These are phyloP conservation scores for Seriola rivoliana DNA, from an alignment of 2,113 vertebrate genomes.

Conservation along the genomic window DNA sequence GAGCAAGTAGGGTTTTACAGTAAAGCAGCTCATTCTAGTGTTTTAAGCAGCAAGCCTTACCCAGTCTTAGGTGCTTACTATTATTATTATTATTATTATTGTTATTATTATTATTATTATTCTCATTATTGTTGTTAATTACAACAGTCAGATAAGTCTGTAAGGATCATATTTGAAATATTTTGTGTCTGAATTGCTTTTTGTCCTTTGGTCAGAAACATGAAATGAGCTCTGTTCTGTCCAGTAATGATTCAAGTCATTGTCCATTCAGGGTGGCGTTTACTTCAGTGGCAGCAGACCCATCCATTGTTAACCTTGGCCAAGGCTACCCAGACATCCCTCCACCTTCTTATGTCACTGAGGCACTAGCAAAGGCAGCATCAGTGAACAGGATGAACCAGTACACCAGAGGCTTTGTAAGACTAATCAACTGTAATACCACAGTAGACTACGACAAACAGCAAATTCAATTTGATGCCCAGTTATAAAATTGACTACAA, in stretches of 20 bases:
- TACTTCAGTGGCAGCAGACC: slow-evolving; percentile 91
- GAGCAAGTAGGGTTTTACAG: too few relatives aligned
- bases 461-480: too few relatives aligned
- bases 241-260: background rate
- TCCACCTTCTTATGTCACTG: slow-evolving; percentile 91
- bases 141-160: background rate
- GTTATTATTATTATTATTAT: too few relatives aligned
- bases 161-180: background rate
- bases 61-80: too few relatives aligned
- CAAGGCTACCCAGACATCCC: slow-evolving; percentile 94
- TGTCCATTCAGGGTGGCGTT: slow-evolving; percentile 89
- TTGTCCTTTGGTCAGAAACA: background rate
- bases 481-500: too few relatives aligned
- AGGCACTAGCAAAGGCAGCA: slow-evolving; percentile 88
- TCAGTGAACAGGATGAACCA: slow-evolving; percentile 91
- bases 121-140: background rate
- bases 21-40: too few relatives aligned
- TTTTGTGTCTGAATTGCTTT: background rate
- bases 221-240: background rate
- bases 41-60: too few relatives aligned
- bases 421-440: slow-evolving; percentile 38
- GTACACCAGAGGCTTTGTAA: slow-evolving; percentile 96
- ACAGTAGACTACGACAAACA: background rate
- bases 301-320: slow-evolving; percentile 93
- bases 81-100: too few relatives aligned